phyloP scores from a whole-genome alignment of 2,797 vertebrate genomes.

The Squalus acanthias region DNA sequence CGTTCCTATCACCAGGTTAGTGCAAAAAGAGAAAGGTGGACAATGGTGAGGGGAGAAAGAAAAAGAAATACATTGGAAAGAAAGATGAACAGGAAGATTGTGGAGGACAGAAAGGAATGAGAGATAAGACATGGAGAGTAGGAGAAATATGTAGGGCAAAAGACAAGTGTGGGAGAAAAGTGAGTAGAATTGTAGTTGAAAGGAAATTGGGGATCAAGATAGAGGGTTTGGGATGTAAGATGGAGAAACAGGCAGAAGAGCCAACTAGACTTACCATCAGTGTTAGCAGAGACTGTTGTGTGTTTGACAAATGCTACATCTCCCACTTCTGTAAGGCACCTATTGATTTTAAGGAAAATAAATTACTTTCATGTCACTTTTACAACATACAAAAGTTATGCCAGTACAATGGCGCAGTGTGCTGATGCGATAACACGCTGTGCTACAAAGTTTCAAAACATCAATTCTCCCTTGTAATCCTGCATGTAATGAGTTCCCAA shows the following conservation, averaged over 20 bases:
- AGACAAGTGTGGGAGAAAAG: neutral
- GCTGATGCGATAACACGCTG: neutral
- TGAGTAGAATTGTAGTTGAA: neutral
- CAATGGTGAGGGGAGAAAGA: neutral
- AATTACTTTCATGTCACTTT: neutral
- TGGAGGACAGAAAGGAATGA: neutral
- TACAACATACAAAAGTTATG: neutral
- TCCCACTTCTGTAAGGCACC: constrained; percentile 75
- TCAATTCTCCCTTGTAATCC: neutral
- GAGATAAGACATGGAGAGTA: neutral
- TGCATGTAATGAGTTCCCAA: neutral
- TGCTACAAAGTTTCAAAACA: neutral
- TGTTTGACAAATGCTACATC: constrained; percentile 94
- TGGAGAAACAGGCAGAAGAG: neutral
- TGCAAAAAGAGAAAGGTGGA: neutral
- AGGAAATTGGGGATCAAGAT: neutral
- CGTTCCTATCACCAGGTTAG: neutral
- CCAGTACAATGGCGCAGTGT: neutral
- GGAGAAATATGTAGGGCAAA: neutral
- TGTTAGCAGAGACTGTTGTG: constrained; percentile 80
- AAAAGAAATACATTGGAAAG: neutral
- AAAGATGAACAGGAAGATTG: neutral
- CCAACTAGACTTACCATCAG: constrained; percentile 64
- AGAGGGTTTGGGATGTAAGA: neutral
- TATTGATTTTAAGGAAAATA: constrained; percentile 45